Conservation (phyloP, 2,113 vertebrate genomes). For the Podocnemis expansa region DNA sequence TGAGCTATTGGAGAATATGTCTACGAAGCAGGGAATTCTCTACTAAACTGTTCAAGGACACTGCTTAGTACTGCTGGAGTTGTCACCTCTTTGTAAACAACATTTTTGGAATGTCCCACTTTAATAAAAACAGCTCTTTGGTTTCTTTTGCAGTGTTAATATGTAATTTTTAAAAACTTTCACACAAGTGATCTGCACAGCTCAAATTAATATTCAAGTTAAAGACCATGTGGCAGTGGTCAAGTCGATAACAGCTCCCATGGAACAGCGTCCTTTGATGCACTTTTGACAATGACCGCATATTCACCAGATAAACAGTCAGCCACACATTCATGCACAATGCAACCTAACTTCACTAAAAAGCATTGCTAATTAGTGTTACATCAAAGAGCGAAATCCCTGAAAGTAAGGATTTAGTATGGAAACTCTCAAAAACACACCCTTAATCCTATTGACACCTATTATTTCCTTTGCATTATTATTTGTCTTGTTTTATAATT, state of each 20-base stretch:
- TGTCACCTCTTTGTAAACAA: neutral
- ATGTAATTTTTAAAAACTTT: neutral
- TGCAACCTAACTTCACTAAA: neutral
- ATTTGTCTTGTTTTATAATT: neutral
- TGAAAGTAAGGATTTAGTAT: neutral
- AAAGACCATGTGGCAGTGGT: neutral
- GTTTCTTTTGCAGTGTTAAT: neutral
- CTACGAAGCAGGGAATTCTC: neutral
- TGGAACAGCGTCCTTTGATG: rapidly evolving
- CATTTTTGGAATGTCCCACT: neutral
- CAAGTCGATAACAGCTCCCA: neutral
- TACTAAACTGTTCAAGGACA: neutral
- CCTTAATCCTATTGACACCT: neutral
- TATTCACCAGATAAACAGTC: neutral
- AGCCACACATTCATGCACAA: neutral
- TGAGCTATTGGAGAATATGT: neutral
- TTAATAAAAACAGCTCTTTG: neutral
- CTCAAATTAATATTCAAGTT: neutral
- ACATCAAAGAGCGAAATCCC: neutral
- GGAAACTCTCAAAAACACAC: neutral
- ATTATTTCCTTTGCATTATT: neutral
- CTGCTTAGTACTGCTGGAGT: neutral
- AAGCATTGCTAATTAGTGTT: neutral
- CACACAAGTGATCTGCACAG: neutral
- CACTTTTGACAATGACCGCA: neutral